Percentiles rank a stretch among this genome's conserved stretches.
Conservation (phyloP, 2,797 vertebrate species). For the Siniperca obscura region DNA sequence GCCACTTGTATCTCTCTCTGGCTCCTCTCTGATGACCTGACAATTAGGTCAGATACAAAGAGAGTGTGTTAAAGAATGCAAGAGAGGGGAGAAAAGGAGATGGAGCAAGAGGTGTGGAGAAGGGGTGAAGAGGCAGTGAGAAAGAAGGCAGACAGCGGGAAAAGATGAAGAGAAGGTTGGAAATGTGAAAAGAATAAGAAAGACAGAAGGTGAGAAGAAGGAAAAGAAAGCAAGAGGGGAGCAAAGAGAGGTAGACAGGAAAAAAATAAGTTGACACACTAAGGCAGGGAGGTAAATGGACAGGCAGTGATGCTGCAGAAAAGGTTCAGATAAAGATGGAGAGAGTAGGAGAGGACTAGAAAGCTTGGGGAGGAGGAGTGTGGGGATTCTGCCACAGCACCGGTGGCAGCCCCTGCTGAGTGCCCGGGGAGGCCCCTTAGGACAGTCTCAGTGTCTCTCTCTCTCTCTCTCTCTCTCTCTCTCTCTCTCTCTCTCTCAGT, state of each 20-base stretch:
- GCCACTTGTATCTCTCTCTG: constrained; percentile 35
- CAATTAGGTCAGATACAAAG: constrained; percentile 58
- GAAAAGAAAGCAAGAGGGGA: background rate
- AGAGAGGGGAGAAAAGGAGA: background rate
- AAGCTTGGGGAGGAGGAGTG: constrained; percentile 14
- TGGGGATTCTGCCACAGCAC: constrained; percentile 17
- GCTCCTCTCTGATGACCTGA: constrained; percentile 45
- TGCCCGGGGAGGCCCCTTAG: constrained; percentile 63
- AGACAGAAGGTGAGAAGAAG: background rate
- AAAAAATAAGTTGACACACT: background rate
- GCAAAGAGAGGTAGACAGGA: background rate
- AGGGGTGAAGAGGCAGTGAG: background rate
- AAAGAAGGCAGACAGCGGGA: background rate
- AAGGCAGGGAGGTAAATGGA: constrained; percentile 34
- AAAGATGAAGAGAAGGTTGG: background rate
- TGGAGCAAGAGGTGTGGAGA: background rate
- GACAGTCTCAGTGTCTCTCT: constrained; percentile 46
- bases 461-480: constrained; percentile 10
- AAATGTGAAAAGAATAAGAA: constrained; percentile 14
- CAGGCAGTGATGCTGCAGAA: constrained; percentile 16
- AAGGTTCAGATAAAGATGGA: constrained; percentile 37
- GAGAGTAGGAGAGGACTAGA: constrained; percentile 15
- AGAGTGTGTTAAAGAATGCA: constrained; percentile 32
- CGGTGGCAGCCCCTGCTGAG: constrained; percentile 56
- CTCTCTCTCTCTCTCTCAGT: constrained; percentile 16